Evolutionary conservation across 2,113 vertebrate genomes (phyloP), one percentile per base, ranked within the genome.

Genomic region (Oceanites oceanicus): DNA sequence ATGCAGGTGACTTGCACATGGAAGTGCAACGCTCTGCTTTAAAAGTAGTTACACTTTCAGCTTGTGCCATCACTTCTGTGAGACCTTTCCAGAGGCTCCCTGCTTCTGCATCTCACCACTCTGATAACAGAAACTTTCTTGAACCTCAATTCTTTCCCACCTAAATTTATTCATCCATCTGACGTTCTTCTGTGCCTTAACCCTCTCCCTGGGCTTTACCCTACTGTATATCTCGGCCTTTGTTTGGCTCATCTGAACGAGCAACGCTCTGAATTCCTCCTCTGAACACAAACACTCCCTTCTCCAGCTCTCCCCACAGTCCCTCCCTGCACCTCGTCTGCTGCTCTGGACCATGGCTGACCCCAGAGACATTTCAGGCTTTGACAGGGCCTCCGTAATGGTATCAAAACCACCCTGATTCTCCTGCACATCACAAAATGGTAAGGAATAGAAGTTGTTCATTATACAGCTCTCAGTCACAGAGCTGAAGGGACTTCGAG

Each of bases 401-500:
- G 47, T 12, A 75, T 12, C 56, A 63, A 74, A 81, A 15, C 15
- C 74, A 58, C 30, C 4, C 38, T 2, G 22, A 63, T 30, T n/a
- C 38, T 75, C 66, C 44, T 23, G 38, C 44, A 52, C 18, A 11
- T 11, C 44, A 45, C 14, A 14, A 85, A 82, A 27, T 0, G 36
- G 15, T 40, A 61, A 52, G 10, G 42, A 92, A 83, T 6, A 40
- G 47, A 13, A 76, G 10, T 1, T 53, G 50, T 38, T 84, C 38
- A 34, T 52, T 42, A 71, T 4, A 50, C 2, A 76, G 52, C 26
- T 59, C 42, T 67, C 68, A 56, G 55, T 50, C 68, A 18, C 17
- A 16, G 52, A 81, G 61, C 85, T 93, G 87, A 85, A 77, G 74
- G 77, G 65, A 88, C 47, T 55, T 53, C 36, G 65, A 87, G 36